phyloP scores from a whole-genome alignment of 2,113 vertebrate genomes.

The Helogale parvula region DNA sequence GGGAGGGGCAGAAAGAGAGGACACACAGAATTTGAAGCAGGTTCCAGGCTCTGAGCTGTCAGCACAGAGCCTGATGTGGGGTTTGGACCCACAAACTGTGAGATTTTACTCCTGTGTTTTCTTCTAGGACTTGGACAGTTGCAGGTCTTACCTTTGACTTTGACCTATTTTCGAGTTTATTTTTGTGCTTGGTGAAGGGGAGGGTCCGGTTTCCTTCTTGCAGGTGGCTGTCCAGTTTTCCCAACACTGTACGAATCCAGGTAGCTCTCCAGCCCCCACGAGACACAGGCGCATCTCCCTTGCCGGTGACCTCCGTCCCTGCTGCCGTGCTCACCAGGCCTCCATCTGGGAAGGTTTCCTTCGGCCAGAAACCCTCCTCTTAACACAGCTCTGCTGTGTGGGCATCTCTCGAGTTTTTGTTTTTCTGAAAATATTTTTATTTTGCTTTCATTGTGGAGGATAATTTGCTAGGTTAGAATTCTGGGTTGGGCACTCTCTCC shows the following conservation, averaged over 20 bases:
- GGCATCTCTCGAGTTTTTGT: neutral
- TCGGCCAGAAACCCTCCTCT: neutral
- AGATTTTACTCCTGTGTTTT: neutral
- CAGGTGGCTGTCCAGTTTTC: neutral
- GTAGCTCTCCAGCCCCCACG: neutral
- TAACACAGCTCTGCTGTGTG: neutral
- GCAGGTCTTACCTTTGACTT: neutral
- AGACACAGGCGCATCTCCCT: neutral
- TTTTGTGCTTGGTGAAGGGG: neutral
- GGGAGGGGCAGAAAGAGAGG: too few relatives aligned
- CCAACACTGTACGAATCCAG: neutral
- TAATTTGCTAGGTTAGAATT: neutral
- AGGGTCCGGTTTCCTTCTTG: neutral
- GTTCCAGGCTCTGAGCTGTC: too few relatives aligned
- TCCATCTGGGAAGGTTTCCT: neutral
- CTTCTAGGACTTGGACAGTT: neutral
- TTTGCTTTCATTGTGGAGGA: neutral
- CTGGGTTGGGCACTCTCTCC: neutral
- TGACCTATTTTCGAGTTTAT: neutral
- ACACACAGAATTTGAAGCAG: too few relatives aligned
- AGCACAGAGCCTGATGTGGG: too few relatives aligned
- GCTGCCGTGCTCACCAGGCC: too few relatives aligned
- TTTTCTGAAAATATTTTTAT: neutral
- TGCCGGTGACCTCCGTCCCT: neutral
- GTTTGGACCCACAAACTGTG: too few relatives aligned